phyloP scores from a whole-genome alignment of 2,888 invertebrate species.

The Ernsta delagoae region DNA sequence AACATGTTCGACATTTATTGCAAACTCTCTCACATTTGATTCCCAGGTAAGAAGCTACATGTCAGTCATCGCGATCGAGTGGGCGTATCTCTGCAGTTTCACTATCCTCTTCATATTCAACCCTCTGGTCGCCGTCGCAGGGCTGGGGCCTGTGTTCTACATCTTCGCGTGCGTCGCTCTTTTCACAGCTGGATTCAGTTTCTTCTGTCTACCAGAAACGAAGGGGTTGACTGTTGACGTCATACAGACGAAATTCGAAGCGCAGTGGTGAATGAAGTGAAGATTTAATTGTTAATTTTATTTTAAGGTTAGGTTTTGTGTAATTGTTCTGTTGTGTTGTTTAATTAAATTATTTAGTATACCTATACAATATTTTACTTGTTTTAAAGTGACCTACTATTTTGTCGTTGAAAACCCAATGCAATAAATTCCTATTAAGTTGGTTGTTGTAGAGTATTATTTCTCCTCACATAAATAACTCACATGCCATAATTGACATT shows the following conservation, averaged over 20 bases:
- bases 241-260: constrained; percentile 52
- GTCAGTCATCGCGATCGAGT: constrained; percentile 59
- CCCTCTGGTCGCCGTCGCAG: constrained; percentile 56
- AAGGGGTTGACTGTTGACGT: constrained; percentile 58
- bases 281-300: not conserved
- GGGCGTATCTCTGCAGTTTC: constrained; percentile 63
- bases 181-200: constrained; percentile 50
- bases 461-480: too few relatives aligned
- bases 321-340: not conserved
- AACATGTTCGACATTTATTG: too few relatives aligned
- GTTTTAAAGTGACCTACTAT: too few relatives aligned
- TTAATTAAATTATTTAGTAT: too few relatives aligned
- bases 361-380: too few relatives aligned
- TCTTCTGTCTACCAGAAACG: constrained; percentile 60
- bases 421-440: too few relatives aligned
- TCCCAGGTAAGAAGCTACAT: constrained; percentile 60
- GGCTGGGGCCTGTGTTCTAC: constrained; percentile 64
- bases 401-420: too few relatives aligned
- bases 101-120: constrained; percentile 62
- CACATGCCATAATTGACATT: too few relatives aligned
- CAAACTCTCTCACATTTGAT: not conserved
- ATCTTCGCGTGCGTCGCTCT: constrained; percentile 56
- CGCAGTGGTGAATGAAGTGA: constrained; percentile 13
- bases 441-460: too few relatives aligned
- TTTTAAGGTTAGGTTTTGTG: not conserved